A percentile compares a stretch with the other conserved stretches of the same genome.
Conservation (phyloP, 2,888 invertebrate genomes). For the Eupithecia exiguata region DNA sequence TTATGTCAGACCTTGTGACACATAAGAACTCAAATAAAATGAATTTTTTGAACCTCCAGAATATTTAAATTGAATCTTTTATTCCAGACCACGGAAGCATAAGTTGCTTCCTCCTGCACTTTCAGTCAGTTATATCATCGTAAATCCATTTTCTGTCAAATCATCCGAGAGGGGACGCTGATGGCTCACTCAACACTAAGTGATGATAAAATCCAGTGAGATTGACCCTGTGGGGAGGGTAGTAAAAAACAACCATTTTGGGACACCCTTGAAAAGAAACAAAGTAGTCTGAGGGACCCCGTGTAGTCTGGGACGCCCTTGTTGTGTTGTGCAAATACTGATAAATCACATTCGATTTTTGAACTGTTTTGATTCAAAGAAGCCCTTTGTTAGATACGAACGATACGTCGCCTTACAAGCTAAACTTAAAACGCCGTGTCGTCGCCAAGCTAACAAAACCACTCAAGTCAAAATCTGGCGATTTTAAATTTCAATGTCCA, state of each 20-base stretch:
- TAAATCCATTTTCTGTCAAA: conserved; percentile 48
- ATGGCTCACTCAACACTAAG: conserved; percentile 58
- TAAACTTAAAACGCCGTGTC: neutral
- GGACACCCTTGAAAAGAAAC: conserved; percentile 21
- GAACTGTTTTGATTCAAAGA: neutral
- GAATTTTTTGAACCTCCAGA: neutral
- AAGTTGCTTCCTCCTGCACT: neutral
- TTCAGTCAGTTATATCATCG: neutral
- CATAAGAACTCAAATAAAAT: neutral
- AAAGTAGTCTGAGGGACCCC: conserved; percentile 16
- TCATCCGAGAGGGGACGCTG: conserved; percentile 52
- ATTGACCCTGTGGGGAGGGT: conserved; percentile 29
- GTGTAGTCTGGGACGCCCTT: conserved; percentile 11
- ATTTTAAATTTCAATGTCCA: neutral
- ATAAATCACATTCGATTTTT: conserved; percentile 10
- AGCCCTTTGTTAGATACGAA: neutral
- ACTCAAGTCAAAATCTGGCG: neutral
- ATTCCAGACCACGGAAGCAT: neutral
- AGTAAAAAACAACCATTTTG: conserved; percentile 23
- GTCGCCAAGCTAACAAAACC: neutral
- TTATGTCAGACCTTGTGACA: neutral
- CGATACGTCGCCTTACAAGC: neutral
- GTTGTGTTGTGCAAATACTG: neutral
- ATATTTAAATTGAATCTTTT: neutral
- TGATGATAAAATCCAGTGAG: conserved; percentile 48